Conservation (phyloP, 2,888 invertebrate genomes). For the Tromatobia lineatoria region DNA sequence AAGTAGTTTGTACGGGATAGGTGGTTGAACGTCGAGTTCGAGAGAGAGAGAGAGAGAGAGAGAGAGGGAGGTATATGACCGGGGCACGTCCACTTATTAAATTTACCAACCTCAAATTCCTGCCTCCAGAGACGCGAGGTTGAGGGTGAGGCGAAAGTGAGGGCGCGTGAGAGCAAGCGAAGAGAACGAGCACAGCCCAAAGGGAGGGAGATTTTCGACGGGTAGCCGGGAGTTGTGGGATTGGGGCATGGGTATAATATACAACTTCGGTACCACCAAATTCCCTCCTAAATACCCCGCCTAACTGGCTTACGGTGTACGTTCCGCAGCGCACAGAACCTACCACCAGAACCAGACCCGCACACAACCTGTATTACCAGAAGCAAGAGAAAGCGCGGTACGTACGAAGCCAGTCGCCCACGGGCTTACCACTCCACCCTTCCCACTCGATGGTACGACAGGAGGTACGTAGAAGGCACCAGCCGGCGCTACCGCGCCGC, state of each 20-base stretch:
- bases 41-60: conserved; percentile 38
- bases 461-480: conserved; percentile 75
- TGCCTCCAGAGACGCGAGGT: conserved; percentile 71
- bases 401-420: conserved; percentile 63
- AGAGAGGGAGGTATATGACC: conserved; percentile 45
- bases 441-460: conserved; percentile 59
- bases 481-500: conserved; percentile 68
- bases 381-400: conserved; percentile 54
- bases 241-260: conserved; percentile 80
- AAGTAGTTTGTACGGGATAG: background rate
- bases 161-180: conserved; percentile 70
- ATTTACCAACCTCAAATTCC: conserved; percentile 83
- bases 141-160: conserved; percentile 56
- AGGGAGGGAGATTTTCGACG: conserved; percentile 68
- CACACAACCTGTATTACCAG: conserved; percentile 49
- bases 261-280: conserved; percentile 82
- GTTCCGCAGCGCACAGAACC: conserved; percentile 63
- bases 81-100: conserved; percentile 82
- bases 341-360: conserved; percentile 41
- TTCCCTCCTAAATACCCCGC: conserved; percentile 83
- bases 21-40: too few species aligned
- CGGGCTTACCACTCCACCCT: conserved; percentile 46
- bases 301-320: conserved; percentile 82
- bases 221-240: conserved; percentile 67
- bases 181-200: conserved; percentile 65